These are phyloP conservation scores for Rhodeus uyekii DNA, from an alignment of 2,797 vertebrate species.

Conservation along the genomic window DNA sequence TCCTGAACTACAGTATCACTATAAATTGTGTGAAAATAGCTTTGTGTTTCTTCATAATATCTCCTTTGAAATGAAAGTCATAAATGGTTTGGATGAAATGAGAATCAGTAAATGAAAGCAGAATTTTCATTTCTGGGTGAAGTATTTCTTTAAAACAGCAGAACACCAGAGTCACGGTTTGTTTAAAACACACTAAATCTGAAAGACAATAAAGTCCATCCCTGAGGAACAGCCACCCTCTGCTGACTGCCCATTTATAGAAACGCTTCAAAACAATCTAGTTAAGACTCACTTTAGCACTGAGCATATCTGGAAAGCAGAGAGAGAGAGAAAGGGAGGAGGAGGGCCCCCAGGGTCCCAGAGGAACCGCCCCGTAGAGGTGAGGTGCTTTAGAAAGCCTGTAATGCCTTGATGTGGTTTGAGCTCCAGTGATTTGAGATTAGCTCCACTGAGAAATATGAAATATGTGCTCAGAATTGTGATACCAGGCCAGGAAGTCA, in stretches of 20 bases:
- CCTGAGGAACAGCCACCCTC: slow-evolving; percentile 38
- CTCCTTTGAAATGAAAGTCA: not conserved
- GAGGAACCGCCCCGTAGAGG: slow-evolving; percentile 47
- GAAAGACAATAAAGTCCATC: slow-evolving; percentile 44
- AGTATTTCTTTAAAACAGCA: slow-evolving; percentile 17
- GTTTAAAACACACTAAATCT: slow-evolving; percentile 49
- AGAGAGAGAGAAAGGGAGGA: slow-evolving; percentile 17
- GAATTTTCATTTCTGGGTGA: not conserved
- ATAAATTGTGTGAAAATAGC: not conserved
- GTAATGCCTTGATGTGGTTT: slow-evolving; percentile 59
- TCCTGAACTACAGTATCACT: not conserved
- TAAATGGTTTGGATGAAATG: not conserved
- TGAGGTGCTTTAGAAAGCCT: slow-evolving; percentile 55
- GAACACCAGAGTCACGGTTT: slow-evolving; percentile 27
- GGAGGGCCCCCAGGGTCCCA: slow-evolving; percentile 32
- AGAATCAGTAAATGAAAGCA: not conserved
- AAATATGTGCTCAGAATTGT: slow-evolving; percentile 58
- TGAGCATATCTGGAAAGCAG: slow-evolving; percentile 39
- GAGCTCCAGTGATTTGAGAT: slow-evolving; percentile 55
- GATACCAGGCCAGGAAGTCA: slow-evolving; percentile 54
- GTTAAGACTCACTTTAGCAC: slow-evolving; percentile 59
- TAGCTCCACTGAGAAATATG: slow-evolving; percentile 57
- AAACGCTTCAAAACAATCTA: slow-evolving; percentile 57
- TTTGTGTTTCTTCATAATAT: not conserved
- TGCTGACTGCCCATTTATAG: slow-evolving; percentile 54